Evolutionary conservation across 1,140 invertebrate genomes (phyloP).

Genomic region (Bombus waltoni): DNA sequence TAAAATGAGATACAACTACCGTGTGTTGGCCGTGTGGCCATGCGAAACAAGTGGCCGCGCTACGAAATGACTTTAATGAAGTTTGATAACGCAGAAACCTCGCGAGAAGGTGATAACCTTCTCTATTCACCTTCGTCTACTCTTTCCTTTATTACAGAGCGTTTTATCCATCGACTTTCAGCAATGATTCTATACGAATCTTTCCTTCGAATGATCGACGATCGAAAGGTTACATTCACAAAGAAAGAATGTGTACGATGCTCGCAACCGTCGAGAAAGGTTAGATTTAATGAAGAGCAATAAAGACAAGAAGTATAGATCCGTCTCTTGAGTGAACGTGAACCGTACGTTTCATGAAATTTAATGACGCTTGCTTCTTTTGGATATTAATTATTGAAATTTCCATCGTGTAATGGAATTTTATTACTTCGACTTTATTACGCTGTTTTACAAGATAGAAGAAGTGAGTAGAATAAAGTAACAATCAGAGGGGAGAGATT

Average conservation of each 20-base stretch:
- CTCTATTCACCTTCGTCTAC: neutral
- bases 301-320: neutral
- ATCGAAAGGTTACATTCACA: constrained; percentile 7
- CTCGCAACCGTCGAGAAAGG: neutral
- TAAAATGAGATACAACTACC: constrained; percentile 1
- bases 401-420: neutral
- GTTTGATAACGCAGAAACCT: constrained; percentile 11
- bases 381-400: neutral
- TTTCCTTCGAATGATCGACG: neutral
- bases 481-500: neutral
- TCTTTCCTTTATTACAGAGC: neutral
- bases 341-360: neutral
- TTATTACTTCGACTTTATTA: neutral
- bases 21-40: neutral
- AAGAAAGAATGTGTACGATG: neutral
- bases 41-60: neutral
- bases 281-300: constrained; percentile 4
- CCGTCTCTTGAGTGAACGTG: neutral
- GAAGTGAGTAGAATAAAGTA: neutral
- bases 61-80: constrained; percentile 3
- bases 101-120: constrained; percentile 5
- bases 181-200: neutral
- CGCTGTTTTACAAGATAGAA: neutral
- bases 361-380: neutral
- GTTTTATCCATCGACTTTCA: neutral